phyloP scores from a whole-genome alignment of 2,888 invertebrate genomes.

The Platynereis dumerilii region DNA sequence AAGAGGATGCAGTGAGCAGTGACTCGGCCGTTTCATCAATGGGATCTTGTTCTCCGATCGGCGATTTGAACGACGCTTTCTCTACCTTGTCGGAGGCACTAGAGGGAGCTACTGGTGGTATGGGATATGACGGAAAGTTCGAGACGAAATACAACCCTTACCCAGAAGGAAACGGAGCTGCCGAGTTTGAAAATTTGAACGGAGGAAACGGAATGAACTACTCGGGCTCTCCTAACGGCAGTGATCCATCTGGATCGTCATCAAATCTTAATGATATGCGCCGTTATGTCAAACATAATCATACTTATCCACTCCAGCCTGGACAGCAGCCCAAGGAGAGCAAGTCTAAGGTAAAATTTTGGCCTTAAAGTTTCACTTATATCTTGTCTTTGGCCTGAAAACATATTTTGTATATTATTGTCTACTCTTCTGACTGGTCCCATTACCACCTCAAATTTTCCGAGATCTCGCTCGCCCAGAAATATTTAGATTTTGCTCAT shows the following conservation, averaged over 20 bases:
- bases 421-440: too few relatives aligned
- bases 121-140: slow-evolving; percentile 24
- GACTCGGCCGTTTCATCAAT: slow-evolving; percentile 50
- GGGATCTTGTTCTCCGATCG: slow-evolving; percentile 46
- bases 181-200: slow-evolving; percentile 7
- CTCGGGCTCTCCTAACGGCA: slow-evolving; percentile 13
- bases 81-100: slow-evolving; percentile 40
- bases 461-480: too few relatives aligned
- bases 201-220: slow-evolving; percentile 17
- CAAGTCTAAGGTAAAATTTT: slow-evolving; percentile 2
- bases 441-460: too few relatives aligned
- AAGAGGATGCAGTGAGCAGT: slow-evolving; percentile 45
- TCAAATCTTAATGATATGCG: not conserved
- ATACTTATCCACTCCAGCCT: slow-evolving; percentile 56
- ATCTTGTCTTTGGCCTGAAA: too few relatives aligned
- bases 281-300: slow-evolving; percentile 47
- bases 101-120: slow-evolving; percentile 59
- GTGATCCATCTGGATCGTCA: slow-evolving; percentile 12
- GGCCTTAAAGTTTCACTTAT: too few relatives aligned
- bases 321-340: slow-evolving; percentile 41
- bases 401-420: too few relatives aligned
- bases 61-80: slow-evolving; percentile 46
- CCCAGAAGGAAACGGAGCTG: not conserved
- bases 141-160: slow-evolving; percentile 19
- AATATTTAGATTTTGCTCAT: too few relatives aligned